Percentiles rank a stretch among this genome's conserved stretches.
phyloP scores from a whole-genome alignment of 2,113 vertebrate genomes.

The Muntiacus muntjak region DNA sequence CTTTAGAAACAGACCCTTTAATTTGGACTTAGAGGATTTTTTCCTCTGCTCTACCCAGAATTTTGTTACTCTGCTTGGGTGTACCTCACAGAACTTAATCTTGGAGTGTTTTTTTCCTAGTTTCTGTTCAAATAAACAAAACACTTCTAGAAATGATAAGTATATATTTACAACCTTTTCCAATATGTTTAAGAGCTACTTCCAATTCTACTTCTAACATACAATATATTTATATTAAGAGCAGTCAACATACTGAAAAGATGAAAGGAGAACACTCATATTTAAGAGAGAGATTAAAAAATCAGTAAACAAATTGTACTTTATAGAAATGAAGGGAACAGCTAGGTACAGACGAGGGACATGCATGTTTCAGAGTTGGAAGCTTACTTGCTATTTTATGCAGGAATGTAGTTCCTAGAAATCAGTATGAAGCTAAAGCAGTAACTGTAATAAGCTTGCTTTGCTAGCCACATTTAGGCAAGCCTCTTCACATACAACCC shows the following conservation, averaged over 20 bases:
- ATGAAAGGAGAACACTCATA: slow-evolving; percentile 19
- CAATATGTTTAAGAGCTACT: not conserved
- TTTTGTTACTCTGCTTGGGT: not conserved
- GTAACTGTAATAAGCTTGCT: not conserved
- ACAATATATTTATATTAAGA: not conserved
- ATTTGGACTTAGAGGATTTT: not conserved
- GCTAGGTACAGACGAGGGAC: slow-evolving; percentile 24
- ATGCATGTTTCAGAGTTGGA: not conserved
- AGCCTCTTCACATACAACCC: not conserved
- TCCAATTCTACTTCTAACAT: not conserved
- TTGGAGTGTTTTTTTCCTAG: not conserved
- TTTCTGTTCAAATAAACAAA: not conserved
- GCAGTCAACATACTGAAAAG: not conserved
- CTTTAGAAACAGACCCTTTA: not conserved
- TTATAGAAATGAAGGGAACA: not conserved
- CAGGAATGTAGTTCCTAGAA: not conserved
- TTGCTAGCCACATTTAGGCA: not conserved
- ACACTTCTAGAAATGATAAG: not conserved
- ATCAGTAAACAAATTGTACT: not conserved
- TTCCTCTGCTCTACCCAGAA: not conserved
- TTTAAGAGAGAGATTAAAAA: slow-evolving; percentile 14
- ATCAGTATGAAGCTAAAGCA: not conserved
- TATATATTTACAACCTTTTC: not conserved
- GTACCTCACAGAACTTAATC: not conserved
- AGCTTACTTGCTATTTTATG: not conserved